Evolutionary conservation across 2,113 vertebrate species (phyloP).

Genomic region (Aleadryas rufinucha): DNA sequence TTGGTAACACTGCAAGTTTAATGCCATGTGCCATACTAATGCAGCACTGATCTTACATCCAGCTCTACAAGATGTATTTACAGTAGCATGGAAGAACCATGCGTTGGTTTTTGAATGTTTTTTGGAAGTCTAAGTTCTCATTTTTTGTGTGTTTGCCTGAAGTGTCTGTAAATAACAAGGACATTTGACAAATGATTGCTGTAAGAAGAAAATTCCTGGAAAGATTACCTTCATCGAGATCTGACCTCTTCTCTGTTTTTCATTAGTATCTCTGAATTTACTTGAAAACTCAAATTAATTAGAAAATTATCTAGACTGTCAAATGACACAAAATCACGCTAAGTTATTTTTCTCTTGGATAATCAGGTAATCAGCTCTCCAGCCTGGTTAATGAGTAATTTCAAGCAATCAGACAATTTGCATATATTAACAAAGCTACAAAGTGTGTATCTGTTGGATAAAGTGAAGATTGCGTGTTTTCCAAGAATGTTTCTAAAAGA

Average conservation of each 20-base stretch:
- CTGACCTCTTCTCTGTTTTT: slow-evolving; percentile 13
- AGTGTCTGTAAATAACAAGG: neutral
- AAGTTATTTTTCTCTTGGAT: slow-evolving; percentile 33
- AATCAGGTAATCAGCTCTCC: slow-evolving; percentile 58
- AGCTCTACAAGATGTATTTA: neutral
- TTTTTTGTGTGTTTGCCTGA: neutral
- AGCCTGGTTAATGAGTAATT: slow-evolving; percentile 26
- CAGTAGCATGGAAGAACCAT: neutral
- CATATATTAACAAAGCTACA: slow-evolving; percentile 33
- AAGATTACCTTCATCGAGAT: neutral
- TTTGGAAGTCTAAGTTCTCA: neutral
- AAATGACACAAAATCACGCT: slow-evolving; percentile 42
- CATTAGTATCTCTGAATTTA: slow-evolving; percentile 5
- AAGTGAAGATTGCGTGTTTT: slow-evolving; percentile 7
- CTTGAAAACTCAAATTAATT: slow-evolving; percentile 44
- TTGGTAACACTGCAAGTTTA: neutral
- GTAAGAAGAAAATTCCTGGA: slow-evolving; percentile 8
- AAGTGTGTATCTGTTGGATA: slow-evolving; percentile 30
- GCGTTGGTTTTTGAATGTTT: neutral
- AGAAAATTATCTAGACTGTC: slow-evolving; percentile 49
- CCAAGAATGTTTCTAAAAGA: neutral
- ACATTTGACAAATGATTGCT: neutral
- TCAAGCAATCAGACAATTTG: slow-evolving; percentile 36
- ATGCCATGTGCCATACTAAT: neutral
- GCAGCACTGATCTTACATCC: neutral